Conservation (phyloP, 64 coral and sea anemone species). For the Actinia tenebrosa region DNA sequence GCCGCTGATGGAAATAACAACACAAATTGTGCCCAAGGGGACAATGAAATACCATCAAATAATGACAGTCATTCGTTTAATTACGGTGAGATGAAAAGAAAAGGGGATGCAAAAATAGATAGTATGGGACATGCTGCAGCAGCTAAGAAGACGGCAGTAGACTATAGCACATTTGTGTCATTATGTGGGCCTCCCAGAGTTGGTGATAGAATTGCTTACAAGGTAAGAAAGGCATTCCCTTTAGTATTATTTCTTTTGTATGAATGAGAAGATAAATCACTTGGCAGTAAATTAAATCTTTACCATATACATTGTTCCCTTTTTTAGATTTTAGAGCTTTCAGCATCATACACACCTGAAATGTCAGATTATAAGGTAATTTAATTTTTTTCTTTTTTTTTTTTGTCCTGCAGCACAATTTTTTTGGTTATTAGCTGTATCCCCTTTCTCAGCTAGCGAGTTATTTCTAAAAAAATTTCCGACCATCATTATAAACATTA, state of each 20-base stretch:
- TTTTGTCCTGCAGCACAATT: neutral
- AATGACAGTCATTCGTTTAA: neutral
- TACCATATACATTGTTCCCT: neutral
- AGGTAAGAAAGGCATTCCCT: neutral
- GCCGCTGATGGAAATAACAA: neutral
- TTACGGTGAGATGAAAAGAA: neutral
- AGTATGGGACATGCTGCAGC: neutral
- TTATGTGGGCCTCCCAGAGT: slow-evolving; percentile 10
- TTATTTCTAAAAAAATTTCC: too few species aligned
- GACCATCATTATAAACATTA: too few species aligned
- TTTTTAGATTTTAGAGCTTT: slow-evolving; percentile 7
- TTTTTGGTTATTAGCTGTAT: too few species aligned
- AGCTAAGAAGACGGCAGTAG: neutral
- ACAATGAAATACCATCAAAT: neutral
- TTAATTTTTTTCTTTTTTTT: neutral
- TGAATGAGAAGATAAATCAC: too few species aligned
- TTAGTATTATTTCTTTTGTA: too few species aligned
- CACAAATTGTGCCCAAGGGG: neutral
- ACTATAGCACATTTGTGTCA: neutral
- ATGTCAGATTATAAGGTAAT: slow-evolving; percentile 32
- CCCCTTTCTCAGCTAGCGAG: too few species aligned
- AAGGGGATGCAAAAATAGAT: neutral
- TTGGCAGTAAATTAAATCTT: too few species aligned
- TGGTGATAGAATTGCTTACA: slow-evolving; percentile 24
- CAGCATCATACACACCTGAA: slow-evolving; percentile 24